Evolutionary conservation across 1,140 invertebrate genomes (phyloP), one percentile per base, ranked within the genome.

Genomic region (Streblospio benedicti): DNA sequence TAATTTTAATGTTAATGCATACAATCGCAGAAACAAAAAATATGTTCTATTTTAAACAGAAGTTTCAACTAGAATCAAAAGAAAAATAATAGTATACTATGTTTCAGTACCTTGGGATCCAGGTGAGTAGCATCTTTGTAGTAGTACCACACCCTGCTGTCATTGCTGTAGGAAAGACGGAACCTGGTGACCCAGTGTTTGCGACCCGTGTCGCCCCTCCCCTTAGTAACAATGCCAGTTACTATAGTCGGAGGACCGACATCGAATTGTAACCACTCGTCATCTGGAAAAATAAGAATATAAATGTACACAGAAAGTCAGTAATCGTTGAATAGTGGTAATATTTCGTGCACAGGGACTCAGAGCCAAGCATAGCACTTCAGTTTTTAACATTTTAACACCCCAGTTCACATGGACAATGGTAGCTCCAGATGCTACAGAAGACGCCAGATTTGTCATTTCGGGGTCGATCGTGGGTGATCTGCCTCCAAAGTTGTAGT

Each of bases 201-300:
- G 31, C 76, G 60, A n/a, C 66, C 69, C 18, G 78, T 79, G 67
- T 83, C 83, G 0, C 79, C 81, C 55, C 81, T 70, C n/a, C 83
- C 83, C 59, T 79, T 80, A 1, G 80, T 83, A 3, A 83, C 67
- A 14, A 84, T 67, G 3, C 80, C 83, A 2, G 82, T 83, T 3
- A 84, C 75, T 25, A 76, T 69, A 20, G 80, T 81, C 0, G 82
- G 82, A 2, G 82, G 81, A 1, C 82, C 82, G 9, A 84, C 68
- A 65, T 84, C 82, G 30, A 83, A 74, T 67, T 83, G 81, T 3
- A 84, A 68, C 83, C 83, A 84, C 61, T 83, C 80, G 6, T 81
- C 71, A 23, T 75, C 83, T 83, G 62, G 25, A 64, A 64, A 54
- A 16, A 18, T 60, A 50, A 5, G 25, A 53, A 14, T 41, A 9